Percentiles rank a stretch among this genome's conserved stretches.
Conservation (phyloP, 2,797 vertebrate genomes). For the Micropoecilia bifurca region DNA sequence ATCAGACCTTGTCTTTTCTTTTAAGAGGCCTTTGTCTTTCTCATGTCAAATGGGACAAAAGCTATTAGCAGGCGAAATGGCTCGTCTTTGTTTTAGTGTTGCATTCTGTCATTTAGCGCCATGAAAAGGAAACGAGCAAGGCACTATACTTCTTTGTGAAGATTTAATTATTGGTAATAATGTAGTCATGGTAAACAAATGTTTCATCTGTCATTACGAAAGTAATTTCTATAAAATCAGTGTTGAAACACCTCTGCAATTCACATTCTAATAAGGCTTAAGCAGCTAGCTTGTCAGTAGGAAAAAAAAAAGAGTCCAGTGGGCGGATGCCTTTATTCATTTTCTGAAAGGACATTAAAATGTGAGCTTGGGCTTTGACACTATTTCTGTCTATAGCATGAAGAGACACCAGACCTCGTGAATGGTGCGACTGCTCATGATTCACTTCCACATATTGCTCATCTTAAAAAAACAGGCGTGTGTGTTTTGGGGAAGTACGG, state of each 20-base stretch:
- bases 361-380: slow-evolving; percentile 66
- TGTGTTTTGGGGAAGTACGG: slow-evolving; percentile 50
- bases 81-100: slow-evolving; percentile 85
- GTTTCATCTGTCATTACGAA: slow-evolving; percentile 83
- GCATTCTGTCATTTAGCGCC: slow-evolving; percentile 82
- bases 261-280: slow-evolving; percentile 82
- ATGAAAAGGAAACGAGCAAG: slow-evolving; percentile 84
- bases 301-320: slow-evolving; percentile 64
- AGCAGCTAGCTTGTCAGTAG: slow-evolving; percentile 79
- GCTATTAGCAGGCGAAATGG: slow-evolving; percentile 85
- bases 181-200: slow-evolving; percentile 86
- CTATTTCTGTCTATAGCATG: slow-evolving; percentile 58
- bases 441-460: slow-evolving; percentile 22
- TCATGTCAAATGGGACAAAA: slow-evolving; percentile 86
- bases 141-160: slow-evolving; percentile 83
- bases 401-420: slow-evolving; percentile 58
- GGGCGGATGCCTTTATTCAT: slow-evolving; percentile 76
- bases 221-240: slow-evolving; percentile 76
- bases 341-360: slow-evolving; percentile 77
- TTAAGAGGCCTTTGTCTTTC: slow-evolving; percentile 83
- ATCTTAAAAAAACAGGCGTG: slow-evolving; percentile 1
- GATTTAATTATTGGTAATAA: slow-evolving; percentile 86
- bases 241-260: slow-evolving; percentile 80
- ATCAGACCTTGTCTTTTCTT: slow-evolving; percentile 81
- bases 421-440: slow-evolving; percentile 33